These are phyloP conservation scores for Sitodiplosis mosellana DNA, from an alignment of 1,140 invertebrate genomes.

Conservation along the genomic window DNA sequence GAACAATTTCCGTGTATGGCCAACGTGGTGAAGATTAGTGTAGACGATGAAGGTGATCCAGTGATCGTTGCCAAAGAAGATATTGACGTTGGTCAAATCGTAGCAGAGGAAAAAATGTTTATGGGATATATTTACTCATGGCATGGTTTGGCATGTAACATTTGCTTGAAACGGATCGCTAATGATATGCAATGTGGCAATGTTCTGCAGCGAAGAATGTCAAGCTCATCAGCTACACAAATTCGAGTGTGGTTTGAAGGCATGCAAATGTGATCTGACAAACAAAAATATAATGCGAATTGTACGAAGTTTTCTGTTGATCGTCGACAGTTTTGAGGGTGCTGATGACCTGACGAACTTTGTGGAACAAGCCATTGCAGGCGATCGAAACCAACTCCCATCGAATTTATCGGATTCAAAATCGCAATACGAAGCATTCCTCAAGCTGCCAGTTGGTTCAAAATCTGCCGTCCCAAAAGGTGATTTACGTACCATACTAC, in stretches of 20 bases:
- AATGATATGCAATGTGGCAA: conserved; percentile 31
- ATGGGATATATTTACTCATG: not conserved
- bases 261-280: too few relatives aligned
- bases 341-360: not conserved
- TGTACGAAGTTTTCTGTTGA: too few relatives aligned
- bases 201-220: conserved; percentile 58
- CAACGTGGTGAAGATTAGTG: not conserved
- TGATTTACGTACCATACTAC: too few relatives aligned
- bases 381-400: not conserved
- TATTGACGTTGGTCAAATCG: not conserved
- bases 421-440: not conserved
- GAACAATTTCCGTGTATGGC: not conserved
- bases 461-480: too few relatives aligned
- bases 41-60: not conserved
- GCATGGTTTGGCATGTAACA: not conserved
- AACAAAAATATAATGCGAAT: too few relatives aligned
- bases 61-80: not conserved
- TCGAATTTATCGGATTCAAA: not conserved
- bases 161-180: not conserved
- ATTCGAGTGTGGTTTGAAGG: conserved; percentile 21
- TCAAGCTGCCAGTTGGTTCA: not conserved
- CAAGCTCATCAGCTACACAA: conserved; percentile 13
- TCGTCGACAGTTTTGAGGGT: not conserved
- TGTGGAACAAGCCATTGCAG: not conserved
- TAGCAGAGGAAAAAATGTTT: not conserved